Evolutionary conservation across 2,797 vertebrate genomes (phyloP).

Genomic region (Petrocephalus sullivani): DNA sequence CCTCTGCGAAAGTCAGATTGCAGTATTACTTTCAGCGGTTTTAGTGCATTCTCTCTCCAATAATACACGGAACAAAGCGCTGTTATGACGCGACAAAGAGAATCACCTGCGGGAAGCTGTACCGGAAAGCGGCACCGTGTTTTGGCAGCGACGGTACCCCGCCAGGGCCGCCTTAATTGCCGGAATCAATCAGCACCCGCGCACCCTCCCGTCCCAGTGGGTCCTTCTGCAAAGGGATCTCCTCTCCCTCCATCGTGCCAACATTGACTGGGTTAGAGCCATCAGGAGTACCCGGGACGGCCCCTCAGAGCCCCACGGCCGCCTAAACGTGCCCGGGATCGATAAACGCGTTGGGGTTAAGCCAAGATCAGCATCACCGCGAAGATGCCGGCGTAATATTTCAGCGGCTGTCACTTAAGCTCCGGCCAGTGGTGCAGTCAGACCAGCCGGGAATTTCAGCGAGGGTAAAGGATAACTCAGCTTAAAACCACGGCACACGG

Average conservation of each 20-base stretch:
- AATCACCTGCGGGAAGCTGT: conserved; percentile 12
- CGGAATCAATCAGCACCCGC: conserved; percentile 15
- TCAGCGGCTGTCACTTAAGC: not conserved
- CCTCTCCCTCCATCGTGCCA: not conserved
- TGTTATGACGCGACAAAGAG: not conserved
- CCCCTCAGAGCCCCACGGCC: not conserved
- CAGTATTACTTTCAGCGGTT: not conserved
- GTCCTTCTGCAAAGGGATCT: not conserved
- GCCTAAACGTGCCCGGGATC: not conserved
- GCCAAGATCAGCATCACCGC: not conserved
- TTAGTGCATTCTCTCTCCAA: not conserved
- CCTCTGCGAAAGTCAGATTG: conserved; percentile 25
- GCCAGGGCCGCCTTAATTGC: not conserved
- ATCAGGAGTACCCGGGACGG: not conserved
- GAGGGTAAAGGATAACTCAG: not conserved
- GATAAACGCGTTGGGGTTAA: not conserved
- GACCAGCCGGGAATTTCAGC: not conserved
- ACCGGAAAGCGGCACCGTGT: not conserved
- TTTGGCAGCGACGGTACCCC: not conserved
- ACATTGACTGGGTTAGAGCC: not conserved
- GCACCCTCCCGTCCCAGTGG: not conserved
- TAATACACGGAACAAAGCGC: not conserved
- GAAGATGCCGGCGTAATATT: not conserved
- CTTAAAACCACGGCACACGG: not conserved
- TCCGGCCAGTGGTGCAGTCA: not conserved